Conservation (phyloP, 2,888 invertebrate species). For the Drosophila affinis region DNA sequence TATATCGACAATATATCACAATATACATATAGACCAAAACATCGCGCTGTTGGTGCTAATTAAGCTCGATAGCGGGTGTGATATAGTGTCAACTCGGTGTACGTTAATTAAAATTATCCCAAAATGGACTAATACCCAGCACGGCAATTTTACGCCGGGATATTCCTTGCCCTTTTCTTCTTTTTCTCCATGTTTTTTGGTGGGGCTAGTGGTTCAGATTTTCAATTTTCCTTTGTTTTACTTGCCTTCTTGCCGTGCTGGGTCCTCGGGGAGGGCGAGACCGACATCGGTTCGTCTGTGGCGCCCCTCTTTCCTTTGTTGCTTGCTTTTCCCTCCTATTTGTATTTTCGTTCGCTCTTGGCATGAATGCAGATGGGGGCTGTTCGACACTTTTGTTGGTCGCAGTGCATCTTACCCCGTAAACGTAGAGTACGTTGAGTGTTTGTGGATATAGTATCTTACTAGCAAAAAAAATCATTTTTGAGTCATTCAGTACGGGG, state of each 20-base stretch:
- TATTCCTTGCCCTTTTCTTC: constrained; percentile 32
- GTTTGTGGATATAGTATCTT: neutral
- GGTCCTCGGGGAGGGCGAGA: neutral
- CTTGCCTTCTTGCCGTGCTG: neutral
- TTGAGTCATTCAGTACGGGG: neutral
- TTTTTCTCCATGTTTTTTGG: constrained; percentile 24
- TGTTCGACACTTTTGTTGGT: neutral
- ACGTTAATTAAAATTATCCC: constrained; percentile 68
- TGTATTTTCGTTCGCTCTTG: neutral
- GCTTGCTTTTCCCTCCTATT: neutral
- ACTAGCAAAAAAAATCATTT: neutral
- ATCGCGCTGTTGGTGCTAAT: neutral
- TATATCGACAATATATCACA: neutral
- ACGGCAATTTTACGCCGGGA: constrained; percentile 57
- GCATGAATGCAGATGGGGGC: neutral
- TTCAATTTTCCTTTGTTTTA: constrained; percentile 27
- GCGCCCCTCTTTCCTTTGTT: neutral
- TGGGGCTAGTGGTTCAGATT: constrained; percentile 5
- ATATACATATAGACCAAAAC: neutral
- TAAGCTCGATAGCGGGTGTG: neutral
- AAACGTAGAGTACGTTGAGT: neutral
- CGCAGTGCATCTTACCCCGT: neutral
- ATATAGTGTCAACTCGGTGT: constrained; percentile 1
- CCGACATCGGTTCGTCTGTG: neutral
- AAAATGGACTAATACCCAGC: constrained; percentile 63